phyloP scores from a whole-genome alignment of 2,888 invertebrate genomes.

The Lordiphosa andalusiaca region DNA sequence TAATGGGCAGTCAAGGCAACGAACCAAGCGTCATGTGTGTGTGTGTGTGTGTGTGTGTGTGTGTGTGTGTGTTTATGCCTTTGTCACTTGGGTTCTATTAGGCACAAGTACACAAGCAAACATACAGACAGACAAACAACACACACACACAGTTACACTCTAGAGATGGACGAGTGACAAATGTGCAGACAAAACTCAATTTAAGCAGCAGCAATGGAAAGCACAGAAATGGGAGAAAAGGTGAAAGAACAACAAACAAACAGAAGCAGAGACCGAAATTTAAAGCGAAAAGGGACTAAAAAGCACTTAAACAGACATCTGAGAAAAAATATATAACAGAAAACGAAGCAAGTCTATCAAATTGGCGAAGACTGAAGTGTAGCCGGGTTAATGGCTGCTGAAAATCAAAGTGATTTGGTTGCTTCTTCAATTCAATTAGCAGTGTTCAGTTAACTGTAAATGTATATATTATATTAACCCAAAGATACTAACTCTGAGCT shows the following conservation, averaged over 20 bases:
- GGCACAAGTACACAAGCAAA: constrained; percentile 48
- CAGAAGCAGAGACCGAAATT: not conserved
- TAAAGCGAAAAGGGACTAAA: too few species aligned
- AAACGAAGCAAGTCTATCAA: too few species aligned
- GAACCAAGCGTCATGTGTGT: constrained; percentile 15
- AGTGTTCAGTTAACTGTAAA: too few species aligned
- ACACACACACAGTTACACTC: constrained; percentile 8
- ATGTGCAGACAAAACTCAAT: not conserved
- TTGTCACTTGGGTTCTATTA: constrained; percentile 72
- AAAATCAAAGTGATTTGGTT: too few species aligned
- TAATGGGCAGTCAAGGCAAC: constrained; percentile 56
- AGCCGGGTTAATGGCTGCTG: too few species aligned
- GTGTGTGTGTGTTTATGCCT: constrained; percentile 39
- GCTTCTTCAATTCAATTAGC: too few species aligned
- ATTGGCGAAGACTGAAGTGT: too few species aligned
- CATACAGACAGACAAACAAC: constrained; percentile 7
- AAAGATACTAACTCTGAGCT: too few species aligned
- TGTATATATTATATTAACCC: too few species aligned
- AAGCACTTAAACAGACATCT: too few species aligned
- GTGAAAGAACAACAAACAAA: not conserved
- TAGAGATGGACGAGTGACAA: constrained; percentile 6
- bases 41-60: constrained; percentile 10
- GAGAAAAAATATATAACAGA: too few species aligned
- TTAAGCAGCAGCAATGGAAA: not conserved
- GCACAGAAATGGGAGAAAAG: not conserved